Evolutionary conservation across 1,140 invertebrate species (phyloP), one percentile per base, ranked within the genome.

Genomic region (Caerostris darwini): DNA sequence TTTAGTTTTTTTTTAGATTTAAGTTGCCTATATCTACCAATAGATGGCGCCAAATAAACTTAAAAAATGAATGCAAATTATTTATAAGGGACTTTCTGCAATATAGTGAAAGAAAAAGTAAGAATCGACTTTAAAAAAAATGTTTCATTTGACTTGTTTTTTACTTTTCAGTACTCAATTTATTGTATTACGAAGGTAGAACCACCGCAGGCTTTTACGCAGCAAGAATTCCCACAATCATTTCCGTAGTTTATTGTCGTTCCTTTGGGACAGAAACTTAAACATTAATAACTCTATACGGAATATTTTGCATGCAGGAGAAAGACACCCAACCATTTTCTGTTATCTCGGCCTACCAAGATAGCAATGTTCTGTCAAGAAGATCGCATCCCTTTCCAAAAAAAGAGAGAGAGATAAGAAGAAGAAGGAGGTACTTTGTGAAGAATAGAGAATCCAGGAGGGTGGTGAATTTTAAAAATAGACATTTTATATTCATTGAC

Each of bases 401-500:
- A 34, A 34, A 2, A 34, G 34, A 34, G 34, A 2, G 34, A 34
- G 2, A 1, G 71, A 50, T 77, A 50, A 77, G 34, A 50, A 34
- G 34, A 50, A 34, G 34, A 34, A 34, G 34, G 34, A 12, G 10
- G 34, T 50, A 34, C 34, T 77, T 12, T 50, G 10, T 10, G 19
- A 14, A 77, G 71, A 50, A 50, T 34, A 4, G 71, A 50, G 7
- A 8, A 50, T 67, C n/a, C 61, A 67, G n/a, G 6, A n/a, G 12
- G 17, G 4, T 5, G 34, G 8, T 12, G 71, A 5, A 77, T 77
- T 77, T 77, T 77, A 77, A 77, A 77, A 77, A 34, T 50, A 77
- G 71, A 77, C 34, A 77, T 77, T 77, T 77, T 53, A 77, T 77
- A 77, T 77, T 77, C 71, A 50, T 77, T 77, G 71, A 77, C 71